phyloP scores from a whole-genome alignment of 2,888 invertebrate genomes.

The Sthenelais limicola region DNA sequence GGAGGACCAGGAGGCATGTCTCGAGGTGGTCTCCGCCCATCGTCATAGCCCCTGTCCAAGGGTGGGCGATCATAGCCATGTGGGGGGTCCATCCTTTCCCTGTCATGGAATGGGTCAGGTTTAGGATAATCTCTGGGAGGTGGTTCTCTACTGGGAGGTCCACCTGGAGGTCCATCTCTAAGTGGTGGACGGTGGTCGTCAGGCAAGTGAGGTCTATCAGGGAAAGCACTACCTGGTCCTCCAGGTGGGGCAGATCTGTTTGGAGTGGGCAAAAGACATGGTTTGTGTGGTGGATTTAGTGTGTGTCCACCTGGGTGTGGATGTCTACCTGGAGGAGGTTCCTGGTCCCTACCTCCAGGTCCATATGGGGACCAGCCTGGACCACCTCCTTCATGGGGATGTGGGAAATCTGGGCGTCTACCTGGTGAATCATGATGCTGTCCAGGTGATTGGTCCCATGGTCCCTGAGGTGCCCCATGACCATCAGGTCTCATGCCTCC shows the following conservation, averaged over 20 bases:
- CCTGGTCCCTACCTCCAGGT: background rate
- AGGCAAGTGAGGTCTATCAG: background rate
- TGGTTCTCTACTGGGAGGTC: background rate
- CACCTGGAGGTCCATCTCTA: background rate
- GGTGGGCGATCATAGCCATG: background rate
- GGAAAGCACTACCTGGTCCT: background rate
- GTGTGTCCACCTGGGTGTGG: background rate
- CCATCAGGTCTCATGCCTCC: background rate
- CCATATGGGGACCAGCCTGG: background rate
- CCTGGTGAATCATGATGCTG: background rate
- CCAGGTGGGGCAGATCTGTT: background rate
- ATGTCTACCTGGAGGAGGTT: background rate
- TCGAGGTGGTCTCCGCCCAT: background rate
- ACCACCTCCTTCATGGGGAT: background rate
- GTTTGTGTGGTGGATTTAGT: constrained; percentile 14
- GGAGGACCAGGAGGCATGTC: constrained; percentile 6
- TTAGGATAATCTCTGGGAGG: background rate
- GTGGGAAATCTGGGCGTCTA: constrained; percentile 8
- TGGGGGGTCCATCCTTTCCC: too few species aligned
- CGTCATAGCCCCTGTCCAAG: too few species aligned
- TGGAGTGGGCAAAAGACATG: constrained; percentile 8
- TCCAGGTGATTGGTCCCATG: background rate
- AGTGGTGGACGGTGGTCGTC: background rate
- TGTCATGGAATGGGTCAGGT: too few species aligned
- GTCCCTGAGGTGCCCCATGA: background rate